Evolutionary conservation across 1,140 invertebrate species (phyloP).

Genomic region (Cheumatopsyche charites): DNA sequence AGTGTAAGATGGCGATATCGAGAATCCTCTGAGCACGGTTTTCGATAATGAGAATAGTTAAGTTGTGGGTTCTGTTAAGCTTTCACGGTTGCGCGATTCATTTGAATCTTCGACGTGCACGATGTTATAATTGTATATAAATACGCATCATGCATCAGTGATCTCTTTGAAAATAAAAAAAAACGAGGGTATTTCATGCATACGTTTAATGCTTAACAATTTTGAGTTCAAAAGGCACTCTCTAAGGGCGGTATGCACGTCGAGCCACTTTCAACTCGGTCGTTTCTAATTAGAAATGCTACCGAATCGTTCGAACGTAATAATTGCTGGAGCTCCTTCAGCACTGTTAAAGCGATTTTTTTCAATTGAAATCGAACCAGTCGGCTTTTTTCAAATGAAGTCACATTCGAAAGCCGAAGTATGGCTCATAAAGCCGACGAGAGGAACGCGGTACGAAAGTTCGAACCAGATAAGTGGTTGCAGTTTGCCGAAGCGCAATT

Average conservation of each 20-base stretch:
- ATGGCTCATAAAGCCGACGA: not conserved
- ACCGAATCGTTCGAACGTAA: conserved; percentile 46
- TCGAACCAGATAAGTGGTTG: not conserved
- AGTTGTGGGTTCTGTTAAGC: conserved; percentile 35
- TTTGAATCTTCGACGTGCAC: conserved; percentile 39
- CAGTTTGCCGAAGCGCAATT: conserved; percentile 9
- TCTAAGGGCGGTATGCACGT: no score
- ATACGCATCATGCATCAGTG: no score
- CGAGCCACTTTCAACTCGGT: not conserved
- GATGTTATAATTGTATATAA: no score
- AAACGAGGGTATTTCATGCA: not conserved
- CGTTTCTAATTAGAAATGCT: conserved; percentile 48
- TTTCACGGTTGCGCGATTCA: conserved; percentile 34
- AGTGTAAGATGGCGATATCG: conserved; percentile 17
- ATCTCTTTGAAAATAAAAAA: not conserved
- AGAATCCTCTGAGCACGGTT: conserved; percentile 14
- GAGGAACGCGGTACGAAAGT: no score
- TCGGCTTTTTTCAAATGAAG: not conserved
- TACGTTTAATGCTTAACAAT: not conserved
- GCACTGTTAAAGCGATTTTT: no score
- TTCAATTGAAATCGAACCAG: not conserved
- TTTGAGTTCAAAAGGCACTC: no score
- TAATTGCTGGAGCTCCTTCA: conserved; percentile 38
- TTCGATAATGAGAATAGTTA: conserved; percentile 34
- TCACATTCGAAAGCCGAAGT: not conserved